Conservation (phyloP, 2,797 vertebrate species). For the Sardinella longiceps region DNA sequence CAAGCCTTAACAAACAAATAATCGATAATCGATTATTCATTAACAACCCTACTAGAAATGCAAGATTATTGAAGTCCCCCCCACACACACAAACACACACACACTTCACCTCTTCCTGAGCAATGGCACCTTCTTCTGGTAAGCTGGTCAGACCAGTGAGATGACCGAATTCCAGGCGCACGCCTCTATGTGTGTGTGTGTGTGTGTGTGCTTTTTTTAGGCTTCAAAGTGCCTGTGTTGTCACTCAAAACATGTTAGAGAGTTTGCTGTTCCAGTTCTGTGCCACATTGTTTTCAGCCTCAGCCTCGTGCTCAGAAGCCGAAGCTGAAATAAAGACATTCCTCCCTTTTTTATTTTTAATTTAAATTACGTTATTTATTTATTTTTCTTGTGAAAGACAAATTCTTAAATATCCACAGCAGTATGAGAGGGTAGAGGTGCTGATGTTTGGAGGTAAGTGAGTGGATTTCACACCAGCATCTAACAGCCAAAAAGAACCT, state of each 20-base stretch:
- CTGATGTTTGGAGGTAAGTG: conserved; percentile 41
- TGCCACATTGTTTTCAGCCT: neutral
- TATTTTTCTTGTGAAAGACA: neutral
- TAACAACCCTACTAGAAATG: too few species aligned
- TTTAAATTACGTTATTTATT: too few species aligned
- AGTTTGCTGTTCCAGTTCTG: neutral
- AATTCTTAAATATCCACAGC: neutral
- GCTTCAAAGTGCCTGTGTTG: neutral
- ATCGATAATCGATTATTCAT: too few species aligned
- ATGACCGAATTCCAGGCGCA: neutral
- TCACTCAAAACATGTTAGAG: neutral
- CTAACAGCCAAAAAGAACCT: conserved; percentile 4
- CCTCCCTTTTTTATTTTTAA: too few species aligned
- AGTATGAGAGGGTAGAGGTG: conserved; percentile 8
- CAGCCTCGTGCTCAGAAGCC: neutral
- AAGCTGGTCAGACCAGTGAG: neutral
- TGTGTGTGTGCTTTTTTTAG: neutral
- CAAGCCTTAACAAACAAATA: too few species aligned
- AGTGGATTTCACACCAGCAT: neutral
- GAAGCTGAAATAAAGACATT: neutral
- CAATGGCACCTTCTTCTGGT: neutral
- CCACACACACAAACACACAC: neutral
- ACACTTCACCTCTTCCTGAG: neutral
- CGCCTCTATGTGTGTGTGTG: neutral
- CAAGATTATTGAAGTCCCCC: neutral